Evolutionary conservation across 2,888 invertebrate species (phyloP).

Genomic region (Ormyrus rosae): DNA sequence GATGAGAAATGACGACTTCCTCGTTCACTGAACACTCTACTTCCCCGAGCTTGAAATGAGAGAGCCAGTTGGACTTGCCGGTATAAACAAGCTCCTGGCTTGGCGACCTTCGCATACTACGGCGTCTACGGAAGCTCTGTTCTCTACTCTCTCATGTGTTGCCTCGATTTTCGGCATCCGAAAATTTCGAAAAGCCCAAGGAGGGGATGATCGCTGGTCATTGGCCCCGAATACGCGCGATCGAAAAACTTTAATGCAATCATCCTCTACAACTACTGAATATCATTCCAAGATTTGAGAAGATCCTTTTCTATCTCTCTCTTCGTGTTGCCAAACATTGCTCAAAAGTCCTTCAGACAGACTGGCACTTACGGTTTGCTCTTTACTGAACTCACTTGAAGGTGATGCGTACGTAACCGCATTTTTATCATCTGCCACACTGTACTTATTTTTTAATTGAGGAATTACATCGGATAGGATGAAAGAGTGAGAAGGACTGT

Average conservation of each 20-base stretch:
- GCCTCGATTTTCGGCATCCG: too few species aligned
- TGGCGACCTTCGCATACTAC: conserved; percentile 6
- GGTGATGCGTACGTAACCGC: not conserved
- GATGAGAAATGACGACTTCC: conserved; percentile 46
- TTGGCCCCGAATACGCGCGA: conserved; percentile 31
- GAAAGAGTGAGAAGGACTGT: too few species aligned
- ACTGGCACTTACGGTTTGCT: too few species aligned
- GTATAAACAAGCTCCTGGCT: conserved; percentile 6
- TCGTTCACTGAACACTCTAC: too few species aligned
- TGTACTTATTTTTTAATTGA: conserved; percentile 16
- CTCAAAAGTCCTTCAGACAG: too few species aligned
- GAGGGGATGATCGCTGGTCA: conserved; percentile 20
- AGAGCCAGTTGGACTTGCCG: not conserved
- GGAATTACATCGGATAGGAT: too few species aligned
- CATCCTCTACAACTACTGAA: not conserved
- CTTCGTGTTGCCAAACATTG: too few species aligned
- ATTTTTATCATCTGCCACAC: not conserved
- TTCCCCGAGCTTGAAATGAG: conserved; percentile 24
- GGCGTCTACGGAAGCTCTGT: too few species aligned
- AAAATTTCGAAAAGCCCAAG: not conserved
- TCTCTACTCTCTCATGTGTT: not conserved
- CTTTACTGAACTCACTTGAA: not conserved
- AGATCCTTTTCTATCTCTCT: too few species aligned
- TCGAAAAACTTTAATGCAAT: not conserved
- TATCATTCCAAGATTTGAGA: too few species aligned